Evolutionary conservation across 35 echinoderm and acorn worm genomes (phyloP).

Genomic region (Apostichopus japonicus): DNA sequence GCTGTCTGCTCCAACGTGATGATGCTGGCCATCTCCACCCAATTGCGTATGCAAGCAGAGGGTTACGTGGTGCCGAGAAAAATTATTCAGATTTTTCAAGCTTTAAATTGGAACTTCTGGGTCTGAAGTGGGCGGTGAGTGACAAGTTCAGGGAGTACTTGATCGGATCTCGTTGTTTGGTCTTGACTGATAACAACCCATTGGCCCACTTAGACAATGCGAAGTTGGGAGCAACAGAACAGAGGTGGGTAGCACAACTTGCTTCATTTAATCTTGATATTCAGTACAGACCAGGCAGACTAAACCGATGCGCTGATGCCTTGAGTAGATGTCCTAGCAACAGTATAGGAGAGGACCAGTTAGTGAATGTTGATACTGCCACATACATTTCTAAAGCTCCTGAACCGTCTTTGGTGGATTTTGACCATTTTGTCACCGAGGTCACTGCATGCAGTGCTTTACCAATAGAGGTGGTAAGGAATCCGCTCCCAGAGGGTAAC

Average conservation of each 20-base stretch:
- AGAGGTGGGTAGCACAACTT: slow-evolving; percentile 41
- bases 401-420: not conserved
- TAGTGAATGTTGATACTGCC: not conserved
- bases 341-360: not conserved
- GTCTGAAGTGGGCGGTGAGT: too few relatives aligned
- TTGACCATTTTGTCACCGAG: not conserved
- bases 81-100: too few relatives aligned
- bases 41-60: not conserved
- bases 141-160: too few relatives aligned
- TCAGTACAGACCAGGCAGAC: not conserved
- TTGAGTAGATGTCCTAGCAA: slow-evolving; percentile 30
- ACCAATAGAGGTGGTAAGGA: not conserved
- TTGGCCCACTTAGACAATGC: not conserved
- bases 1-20: not conserved
- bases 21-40: not conserved
- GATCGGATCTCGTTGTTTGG: too few relatives aligned
- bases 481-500: not conserved
- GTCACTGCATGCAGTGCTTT: not conserved
- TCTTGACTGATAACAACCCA: too few relatives aligned
- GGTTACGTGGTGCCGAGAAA: not conserved
- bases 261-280: not conserved
- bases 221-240: slow-evolving; percentile 29
- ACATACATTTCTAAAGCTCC: not conserved
- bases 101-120: too few relatives aligned
- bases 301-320: slow-evolving; percentile 37